These are phyloP conservation scores for Apis cerana DNA, from an alignment of 1,140 invertebrate species.

Conservation along the genomic window DNA sequence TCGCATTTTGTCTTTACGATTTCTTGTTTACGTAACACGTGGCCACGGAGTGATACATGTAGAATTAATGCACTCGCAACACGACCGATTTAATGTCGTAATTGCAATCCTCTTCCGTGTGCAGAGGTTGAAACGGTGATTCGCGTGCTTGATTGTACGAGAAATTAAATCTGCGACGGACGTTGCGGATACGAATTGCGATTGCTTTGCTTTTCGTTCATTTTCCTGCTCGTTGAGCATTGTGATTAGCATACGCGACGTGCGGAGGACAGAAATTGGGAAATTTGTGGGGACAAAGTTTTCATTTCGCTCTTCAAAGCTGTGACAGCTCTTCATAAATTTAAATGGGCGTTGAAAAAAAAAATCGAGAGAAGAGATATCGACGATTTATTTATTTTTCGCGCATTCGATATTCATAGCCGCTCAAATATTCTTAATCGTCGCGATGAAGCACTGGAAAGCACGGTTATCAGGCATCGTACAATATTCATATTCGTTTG, in stretches of 20 bases:
- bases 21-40: constrained; percentile 6
- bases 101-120: constrained; percentile 33
- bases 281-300: neutral
- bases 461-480: no score
- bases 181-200: neutral
- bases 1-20: neutral
- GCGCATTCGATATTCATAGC: no score
- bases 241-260: neutral
- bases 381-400: neutral
- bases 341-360: no score
- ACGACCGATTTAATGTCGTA: constrained; percentile 24
- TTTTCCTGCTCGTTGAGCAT: neutral
- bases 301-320: neutral
- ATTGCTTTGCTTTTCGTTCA: neutral
- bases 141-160: constrained; percentile 6
- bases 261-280: neutral
- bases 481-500: no score
- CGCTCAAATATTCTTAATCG: no score
- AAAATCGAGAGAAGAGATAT: neutral
- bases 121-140: neutral
- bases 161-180: constrained; percentile 7
- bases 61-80: neutral
- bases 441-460: no score
- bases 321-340: no score
- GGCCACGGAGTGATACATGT: neutral